Evolutionary conservation across 2,888 invertebrate species (phyloP).

Genomic region (Resseliella maxima): DNA sequence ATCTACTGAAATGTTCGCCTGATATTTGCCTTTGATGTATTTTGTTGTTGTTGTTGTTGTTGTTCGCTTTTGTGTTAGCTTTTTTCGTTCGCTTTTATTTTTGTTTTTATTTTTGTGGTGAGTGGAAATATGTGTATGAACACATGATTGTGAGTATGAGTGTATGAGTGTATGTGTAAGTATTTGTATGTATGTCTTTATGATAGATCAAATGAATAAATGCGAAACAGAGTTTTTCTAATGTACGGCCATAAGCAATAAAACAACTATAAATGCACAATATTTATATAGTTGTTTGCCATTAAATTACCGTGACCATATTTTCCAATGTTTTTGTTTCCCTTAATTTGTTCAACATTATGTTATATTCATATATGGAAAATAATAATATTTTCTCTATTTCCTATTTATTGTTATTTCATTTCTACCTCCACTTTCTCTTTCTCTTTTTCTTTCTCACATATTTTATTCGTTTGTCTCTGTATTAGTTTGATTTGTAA

Average conservation of each 20-base stretch:
- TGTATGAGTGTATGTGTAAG: not conserved
- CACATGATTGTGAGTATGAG: not conserved
- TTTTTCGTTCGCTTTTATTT: too few species aligned
- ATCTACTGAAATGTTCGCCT: not conserved
- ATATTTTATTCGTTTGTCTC: too few species aligned
- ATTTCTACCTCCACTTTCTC: not conserved
- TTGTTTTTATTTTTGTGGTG: too few species aligned
- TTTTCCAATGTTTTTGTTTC: not conserved
- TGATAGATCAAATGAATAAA: not conserved
- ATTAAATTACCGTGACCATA: not conserved
- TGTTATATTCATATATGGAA: too few species aligned
- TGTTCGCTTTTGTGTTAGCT: too few species aligned
- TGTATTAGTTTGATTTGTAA: too few species aligned
- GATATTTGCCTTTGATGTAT: not conserved
- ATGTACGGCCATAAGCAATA: slow-evolving; percentile 7
- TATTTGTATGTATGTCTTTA: not conserved
- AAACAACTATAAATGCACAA: not conserved
- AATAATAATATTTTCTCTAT: not conserved
- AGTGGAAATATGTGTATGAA: not conserved
- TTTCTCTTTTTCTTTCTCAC: too few species aligned
- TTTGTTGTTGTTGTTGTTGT: too few species aligned
- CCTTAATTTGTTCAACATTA: not conserved
- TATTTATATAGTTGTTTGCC: not conserved
- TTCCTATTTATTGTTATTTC: not conserved
- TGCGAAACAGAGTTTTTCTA: not conserved